Percentiles rank a stretch among this genome's conserved stretches.
These are phyloP conservation scores for Calvadosia cruxmelitensis DNA, from an alignment of 30 jellyfish, hydroid and myxozoan species.

Conservation along the genomic window DNA sequence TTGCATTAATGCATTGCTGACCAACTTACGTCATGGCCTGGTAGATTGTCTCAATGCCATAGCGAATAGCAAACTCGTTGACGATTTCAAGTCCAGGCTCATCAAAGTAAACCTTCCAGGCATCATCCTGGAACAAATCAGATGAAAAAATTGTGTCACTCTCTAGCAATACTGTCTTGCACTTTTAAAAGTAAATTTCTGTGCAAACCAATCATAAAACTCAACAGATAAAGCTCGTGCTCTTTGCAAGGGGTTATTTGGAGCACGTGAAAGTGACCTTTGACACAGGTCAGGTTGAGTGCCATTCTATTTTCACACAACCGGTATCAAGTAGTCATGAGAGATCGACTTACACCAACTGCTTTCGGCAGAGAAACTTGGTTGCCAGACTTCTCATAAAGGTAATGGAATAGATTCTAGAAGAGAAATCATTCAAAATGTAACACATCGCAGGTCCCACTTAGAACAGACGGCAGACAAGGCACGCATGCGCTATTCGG, in stretches of 20 bases:
- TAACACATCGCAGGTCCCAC: background rate
- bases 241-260: too few species aligned
- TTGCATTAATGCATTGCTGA: too few species aligned
- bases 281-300: too few species aligned
- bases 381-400: slow-evolving; percentile 76
- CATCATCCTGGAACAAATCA: slow-evolving; percentile 65
- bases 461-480: too few species aligned
- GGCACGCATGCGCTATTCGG: too few species aligned
- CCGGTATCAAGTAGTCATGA: too few species aligned
- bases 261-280: too few species aligned
- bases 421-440: too few species aligned
- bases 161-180: background rate
- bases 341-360: slow-evolving; percentile 54
- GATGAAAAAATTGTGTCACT: background rate
- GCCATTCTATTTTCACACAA: too few species aligned
- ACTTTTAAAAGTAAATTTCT: background rate
- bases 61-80: slow-evolving; percentile 90
- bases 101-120: slow-evolving; percentile 93
- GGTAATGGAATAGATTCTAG: slow-evolving; percentile 72
- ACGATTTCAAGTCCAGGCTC: slow-evolving; percentile 96
- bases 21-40: slow-evolving; percentile 99
- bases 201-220: too few species aligned
- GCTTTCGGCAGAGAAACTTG: slow-evolving; percentile 77
- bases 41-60: slow-evolving; percentile 88
- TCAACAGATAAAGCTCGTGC: too few species aligned